These are phyloP conservation scores for Pocillopora damicornis DNA, from an alignment of 64 coral and sea anemone species.

Conservation along the genomic window DNA sequence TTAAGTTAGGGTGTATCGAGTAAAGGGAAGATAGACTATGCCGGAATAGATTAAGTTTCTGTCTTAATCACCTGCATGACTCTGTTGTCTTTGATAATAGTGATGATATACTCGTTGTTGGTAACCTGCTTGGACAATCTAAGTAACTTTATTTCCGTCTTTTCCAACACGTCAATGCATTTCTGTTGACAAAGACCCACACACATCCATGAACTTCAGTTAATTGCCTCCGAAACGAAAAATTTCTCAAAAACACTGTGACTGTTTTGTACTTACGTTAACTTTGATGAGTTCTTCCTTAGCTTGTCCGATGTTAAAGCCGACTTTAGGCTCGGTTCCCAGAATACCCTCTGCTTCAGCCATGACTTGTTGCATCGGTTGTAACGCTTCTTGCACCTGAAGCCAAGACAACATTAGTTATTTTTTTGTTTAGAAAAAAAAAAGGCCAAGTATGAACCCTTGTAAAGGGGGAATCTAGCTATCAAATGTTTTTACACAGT, in stretches of 20 bases:
- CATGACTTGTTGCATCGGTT: slow-evolving; percentile 91
- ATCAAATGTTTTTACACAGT: too few relatives aligned
- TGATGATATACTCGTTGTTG: slow-evolving; percentile 95
- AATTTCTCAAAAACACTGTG: background rate
- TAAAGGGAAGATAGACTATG: too few relatives aligned
- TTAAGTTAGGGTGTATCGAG: too few relatives aligned
- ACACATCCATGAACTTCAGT: background rate
- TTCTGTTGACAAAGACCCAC: slow-evolving; percentile 27
- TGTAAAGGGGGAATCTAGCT: too few relatives aligned
- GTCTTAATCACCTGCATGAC: slow-evolving; percentile 64
- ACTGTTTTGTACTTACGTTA: slow-evolving; percentile 50
- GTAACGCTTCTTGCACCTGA: slow-evolving; percentile 73
- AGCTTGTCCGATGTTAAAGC: slow-evolving; percentile 73
- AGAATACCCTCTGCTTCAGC: slow-evolving; percentile 73
- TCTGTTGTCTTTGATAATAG: slow-evolving; percentile 85
- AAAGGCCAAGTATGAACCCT: background rate
- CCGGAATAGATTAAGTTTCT: too few relatives aligned
- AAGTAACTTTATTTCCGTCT: slow-evolving; percentile 78
- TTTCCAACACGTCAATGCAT: slow-evolving; percentile 72
- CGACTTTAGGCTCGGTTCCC: slow-evolving; percentile 64
- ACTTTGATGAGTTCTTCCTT: slow-evolving; percentile 83
- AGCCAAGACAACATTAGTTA: background rate
- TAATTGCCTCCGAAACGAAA: background rate
- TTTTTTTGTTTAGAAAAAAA: background rate
- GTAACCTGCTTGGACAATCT: slow-evolving; percentile 84